Conservation (phyloP, 2,888 invertebrate genomes). For the Trissolcus brochymenae region DNA sequence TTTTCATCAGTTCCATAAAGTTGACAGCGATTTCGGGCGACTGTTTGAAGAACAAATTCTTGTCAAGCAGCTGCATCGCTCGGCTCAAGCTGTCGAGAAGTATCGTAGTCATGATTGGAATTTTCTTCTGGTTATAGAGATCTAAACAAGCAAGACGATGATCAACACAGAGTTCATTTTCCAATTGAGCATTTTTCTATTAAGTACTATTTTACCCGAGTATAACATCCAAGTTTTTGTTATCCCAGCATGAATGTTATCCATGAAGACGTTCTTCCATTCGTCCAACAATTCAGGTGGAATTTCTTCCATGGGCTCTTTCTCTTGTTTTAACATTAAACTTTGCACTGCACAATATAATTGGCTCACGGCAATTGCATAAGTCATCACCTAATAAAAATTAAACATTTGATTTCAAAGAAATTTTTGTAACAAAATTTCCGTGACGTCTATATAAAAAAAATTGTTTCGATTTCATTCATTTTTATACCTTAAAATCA, state of each 20-base stretch:
- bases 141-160: slow-evolving; percentile 51
- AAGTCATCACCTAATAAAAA: slow-evolving; percentile 61
- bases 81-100: slow-evolving; percentile 67
- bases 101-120: slow-evolving; percentile 60
- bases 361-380: slow-evolving; percentile 78
- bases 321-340: slow-evolving; percentile 75
- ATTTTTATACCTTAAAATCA: slow-evolving; percentile 78
- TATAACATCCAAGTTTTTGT: slow-evolving; percentile 78
- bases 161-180: not conserved
- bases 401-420: not conserved
- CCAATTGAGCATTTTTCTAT: not conserved
- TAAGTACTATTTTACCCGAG: slow-evolving; percentile 50
- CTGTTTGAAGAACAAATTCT: slow-evolving; percentile 62
- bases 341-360: slow-evolving; percentile 77
- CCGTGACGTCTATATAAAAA: not conserved
- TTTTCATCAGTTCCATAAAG: slow-evolving; percentile 67
- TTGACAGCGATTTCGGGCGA: slow-evolving; percentile 43
- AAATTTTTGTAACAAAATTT: not conserved
- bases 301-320: slow-evolving; percentile 74
- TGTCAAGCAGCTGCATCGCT: slow-evolving; percentile 67
- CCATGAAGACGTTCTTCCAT: slow-evolving; percentile 87
- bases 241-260: slow-evolving; percentile 79
- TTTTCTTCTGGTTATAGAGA: slow-evolving; percentile 62
- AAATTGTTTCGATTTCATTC: not conserved
- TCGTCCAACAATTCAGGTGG: slow-evolving; percentile 78